A percentile compares a stretch with the other conserved stretches of the same genome.
These are phyloP conservation scores for Alitta virens DNA, from an alignment of 2,888 invertebrate species.

Conservation along the genomic window DNA sequence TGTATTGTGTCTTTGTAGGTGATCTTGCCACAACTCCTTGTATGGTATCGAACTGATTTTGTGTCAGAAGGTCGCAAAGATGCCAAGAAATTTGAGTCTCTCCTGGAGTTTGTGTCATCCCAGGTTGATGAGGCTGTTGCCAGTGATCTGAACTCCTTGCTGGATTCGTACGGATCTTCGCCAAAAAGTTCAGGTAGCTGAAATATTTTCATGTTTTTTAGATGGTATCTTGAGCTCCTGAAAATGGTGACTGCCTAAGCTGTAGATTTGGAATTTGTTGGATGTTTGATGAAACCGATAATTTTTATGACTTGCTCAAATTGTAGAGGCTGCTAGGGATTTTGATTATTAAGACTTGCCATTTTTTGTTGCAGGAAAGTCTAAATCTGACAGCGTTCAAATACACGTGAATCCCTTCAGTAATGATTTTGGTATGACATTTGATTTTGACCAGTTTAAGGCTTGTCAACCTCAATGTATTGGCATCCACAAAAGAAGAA, in stretches of 20 bases:
- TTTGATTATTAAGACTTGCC: too few species aligned
- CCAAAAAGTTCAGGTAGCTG: too few species aligned
- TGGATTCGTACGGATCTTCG: neutral
- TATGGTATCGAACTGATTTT: constrained; percentile 42
- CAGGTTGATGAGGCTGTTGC: constrained; percentile 3
- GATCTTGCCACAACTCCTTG: constrained; percentile 39
- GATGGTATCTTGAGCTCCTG: too few species aligned
- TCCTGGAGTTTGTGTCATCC: constrained; percentile 4
- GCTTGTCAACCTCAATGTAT: neutral
- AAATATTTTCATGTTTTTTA: too few species aligned
- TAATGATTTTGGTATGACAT: constrained; percentile 34
- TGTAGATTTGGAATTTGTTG: too few species aligned
- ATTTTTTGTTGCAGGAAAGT: neutral
- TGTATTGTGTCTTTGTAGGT: constrained; percentile 30
- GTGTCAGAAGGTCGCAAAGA: constrained; percentile 18
- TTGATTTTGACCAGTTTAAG: constrained; percentile 30
- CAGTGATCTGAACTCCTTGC: neutral
- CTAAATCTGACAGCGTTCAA: neutral
- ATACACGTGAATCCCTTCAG: constrained; percentile 32
- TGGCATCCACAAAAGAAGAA: neutral
- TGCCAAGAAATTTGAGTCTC: constrained; percentile 1
- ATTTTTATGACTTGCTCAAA: too few species aligned
- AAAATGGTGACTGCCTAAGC: too few species aligned
- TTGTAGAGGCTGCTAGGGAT: too few species aligned
- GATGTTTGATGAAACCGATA: too few species aligned